Evolutionary conservation across 2,888 invertebrate genomes (phyloP).

Genomic region (Tiliacea citrago): DNA sequence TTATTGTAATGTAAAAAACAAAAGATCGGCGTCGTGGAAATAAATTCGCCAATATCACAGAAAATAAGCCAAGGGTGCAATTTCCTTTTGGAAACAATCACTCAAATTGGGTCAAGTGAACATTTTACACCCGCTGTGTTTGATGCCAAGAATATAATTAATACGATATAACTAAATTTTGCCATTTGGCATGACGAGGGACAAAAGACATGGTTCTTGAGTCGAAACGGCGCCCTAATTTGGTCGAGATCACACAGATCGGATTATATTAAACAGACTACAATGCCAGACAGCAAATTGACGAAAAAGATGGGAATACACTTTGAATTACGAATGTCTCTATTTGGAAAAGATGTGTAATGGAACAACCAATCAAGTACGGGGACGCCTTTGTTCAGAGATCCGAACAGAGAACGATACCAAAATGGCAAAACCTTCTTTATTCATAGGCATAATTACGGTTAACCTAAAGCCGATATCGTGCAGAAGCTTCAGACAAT

Average conservation of each 20-base stretch:
- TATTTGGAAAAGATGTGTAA: slow-evolving; percentile 16
- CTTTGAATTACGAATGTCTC: slow-evolving; percentile 9
- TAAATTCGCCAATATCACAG: slow-evolving; percentile 65
- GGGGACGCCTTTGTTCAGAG: slow-evolving; percentile 7
- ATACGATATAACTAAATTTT: slow-evolving; percentile 59
- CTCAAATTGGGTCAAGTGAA: slow-evolving; percentile 65
- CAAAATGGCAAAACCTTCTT: slow-evolving; percentile 49
- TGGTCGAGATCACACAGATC: slow-evolving; percentile 31
- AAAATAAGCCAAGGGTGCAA: slow-evolving; percentile 66
- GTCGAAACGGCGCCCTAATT: slow-evolving; percentile 44
- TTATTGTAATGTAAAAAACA: slow-evolving; percentile 65
- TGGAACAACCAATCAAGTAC: slow-evolving; percentile 20
- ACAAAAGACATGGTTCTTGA: slow-evolving; percentile 48
- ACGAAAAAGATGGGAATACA: slow-evolving; percentile 15
- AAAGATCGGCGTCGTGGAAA: slow-evolving; percentile 53
- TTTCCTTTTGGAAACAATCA: slow-evolving; percentile 70
- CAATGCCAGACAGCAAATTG: slow-evolving; percentile 21
- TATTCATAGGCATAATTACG: slow-evolving; percentile 50
- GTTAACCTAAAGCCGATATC: slow-evolving; percentile 63
- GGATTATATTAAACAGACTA: slow-evolving; percentile 37
- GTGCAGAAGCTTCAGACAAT: slow-evolving; percentile 60
- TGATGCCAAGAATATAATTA: slow-evolving; percentile 60
- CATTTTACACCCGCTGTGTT: slow-evolving; percentile 54
- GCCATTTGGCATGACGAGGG: slow-evolving; percentile 44
- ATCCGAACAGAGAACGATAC: slow-evolving; percentile 11